Base-by-base conservation (phyloP, 2,888 invertebrate species). In the Bibio marci region DNA sequence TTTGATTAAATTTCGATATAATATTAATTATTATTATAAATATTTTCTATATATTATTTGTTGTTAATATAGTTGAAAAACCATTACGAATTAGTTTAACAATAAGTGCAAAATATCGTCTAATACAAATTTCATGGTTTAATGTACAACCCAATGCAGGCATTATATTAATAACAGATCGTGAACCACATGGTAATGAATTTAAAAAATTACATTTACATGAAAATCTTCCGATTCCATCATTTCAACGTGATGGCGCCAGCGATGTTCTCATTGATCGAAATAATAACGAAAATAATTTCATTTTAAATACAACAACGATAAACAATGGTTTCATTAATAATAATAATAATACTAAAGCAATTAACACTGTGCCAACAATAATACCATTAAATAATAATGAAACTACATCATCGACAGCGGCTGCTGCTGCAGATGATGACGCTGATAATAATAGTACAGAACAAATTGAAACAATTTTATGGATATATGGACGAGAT, bases 41-140 rank as follows among this genome's bases (percentile, higher is more conserved):
- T 28, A 12, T 12, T 12, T 28, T 12, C 3, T 28, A n/a, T 10
- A 10, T 28, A 28, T 28, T 31, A n/a, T 31, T 31, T 31, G 5
- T 31, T 31, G 10, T 31, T 31, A 12, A n/a, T 31, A 12, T 31
- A 31, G 31, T 6, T 13, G 37, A 30, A 18, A 37, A 37, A 30
- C 19, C 30, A 13, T 19, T 30, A 19, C 30, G 19, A 22, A 7
- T 37, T 8, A 38, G 38, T 18, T 31, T 61, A 4, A 57, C 61
- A 13, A 52, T 62, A 12, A 59, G 58, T 40, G 59, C 62, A 3
- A 52, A 53, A 17, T 48, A 53, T 25, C 52, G 59, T 30, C 53
- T 50, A 22, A 34, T 62, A 11, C 59, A 61, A 41, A 49, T 62
- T n/a, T 58, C 58, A 13, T 62, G 62, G 61, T 48, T 46, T 28